phyloP scores from a whole-genome alignment of 2,888 invertebrate genomes.

The Sarcophaga carnaria region DNA sequence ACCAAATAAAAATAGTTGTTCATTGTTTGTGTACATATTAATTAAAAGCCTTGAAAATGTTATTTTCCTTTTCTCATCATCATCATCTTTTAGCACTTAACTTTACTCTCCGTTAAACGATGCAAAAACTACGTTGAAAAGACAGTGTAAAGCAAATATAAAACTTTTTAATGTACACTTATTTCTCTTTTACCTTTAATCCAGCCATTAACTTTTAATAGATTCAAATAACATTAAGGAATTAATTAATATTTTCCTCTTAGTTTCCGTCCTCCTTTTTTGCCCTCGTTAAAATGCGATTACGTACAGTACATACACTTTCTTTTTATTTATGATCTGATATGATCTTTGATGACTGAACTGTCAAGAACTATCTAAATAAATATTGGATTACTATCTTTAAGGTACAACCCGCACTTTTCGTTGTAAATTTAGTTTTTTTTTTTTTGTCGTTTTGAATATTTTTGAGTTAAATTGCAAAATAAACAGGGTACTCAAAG shows the following conservation, averaged over 20 bases:
- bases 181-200: conserved; percentile 21
- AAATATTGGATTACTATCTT: too few relatives aligned
- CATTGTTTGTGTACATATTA: conserved; percentile 35
- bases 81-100: neutral
- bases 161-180: neutral
- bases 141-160: neutral
- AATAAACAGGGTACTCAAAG: too few relatives aligned
- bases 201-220: conserved; percentile 40
- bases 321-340: too few relatives aligned
- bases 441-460: too few relatives aligned
- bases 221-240: conserved; percentile 31
- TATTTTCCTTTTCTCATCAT: neutral
- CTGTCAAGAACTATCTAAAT: too few relatives aligned
- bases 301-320: too few relatives aligned
- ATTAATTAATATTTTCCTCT: conserved; percentile 27
- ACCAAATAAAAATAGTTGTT: conserved; percentile 46
- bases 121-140: neutral
- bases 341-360: too few relatives aligned
- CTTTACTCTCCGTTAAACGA: neutral
- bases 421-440: too few relatives aligned
- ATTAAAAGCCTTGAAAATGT: conserved; percentile 56
- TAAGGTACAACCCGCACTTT: too few relatives aligned
- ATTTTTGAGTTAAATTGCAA: too few relatives aligned
- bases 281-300: neutral
- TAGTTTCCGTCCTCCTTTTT: neutral